These are phyloP conservation scores for Drosophila diplacantha DNA, from an alignment of 2,888 invertebrate species.

Conservation along the genomic window DNA sequence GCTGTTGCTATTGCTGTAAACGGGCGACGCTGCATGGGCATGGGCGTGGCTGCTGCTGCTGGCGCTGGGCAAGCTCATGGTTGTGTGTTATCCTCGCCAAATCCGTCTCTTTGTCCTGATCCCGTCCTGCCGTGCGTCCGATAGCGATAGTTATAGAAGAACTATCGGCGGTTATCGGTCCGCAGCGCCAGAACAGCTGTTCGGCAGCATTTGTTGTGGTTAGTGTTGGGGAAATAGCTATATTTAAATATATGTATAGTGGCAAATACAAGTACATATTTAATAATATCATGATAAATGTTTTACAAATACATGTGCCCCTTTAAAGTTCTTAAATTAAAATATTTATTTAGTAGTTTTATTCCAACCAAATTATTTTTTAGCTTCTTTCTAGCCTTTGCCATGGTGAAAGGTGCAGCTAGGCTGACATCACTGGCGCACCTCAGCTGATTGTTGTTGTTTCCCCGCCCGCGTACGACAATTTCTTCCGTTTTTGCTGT, in stretches of 20 bases:
- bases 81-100: constrained; percentile 35
- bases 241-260: neutral
- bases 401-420: neutral
- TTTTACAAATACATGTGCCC: neutral
- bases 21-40: constrained; percentile 54
- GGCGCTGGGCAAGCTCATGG: constrained; percentile 63
- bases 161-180: constrained; percentile 7
- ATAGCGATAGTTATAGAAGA: neutral
- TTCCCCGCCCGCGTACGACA: constrained; percentile 12
- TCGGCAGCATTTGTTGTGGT: constrained; percentile 16
- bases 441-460: constrained; percentile 29
- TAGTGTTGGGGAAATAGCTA: constrained; percentile 3
- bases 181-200: constrained; percentile 20
- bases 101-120: constrained; percentile 56
- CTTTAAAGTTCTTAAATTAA: neutral
- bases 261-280: neutral
- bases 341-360: neutral
- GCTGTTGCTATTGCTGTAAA: constrained; percentile 38
- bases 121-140: constrained; percentile 55
- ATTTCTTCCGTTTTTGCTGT: constrained; percentile 16
- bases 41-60: constrained; percentile 42
- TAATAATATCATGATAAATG: neutral
- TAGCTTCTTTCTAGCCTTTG: neutral
- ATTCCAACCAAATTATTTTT: no score
- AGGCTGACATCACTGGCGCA: constrained; percentile 6